These are phyloP conservation scores for Lacerta agilis DNA, from an alignment of 2,797 vertebrate species.

Conservation along the genomic window DNA sequence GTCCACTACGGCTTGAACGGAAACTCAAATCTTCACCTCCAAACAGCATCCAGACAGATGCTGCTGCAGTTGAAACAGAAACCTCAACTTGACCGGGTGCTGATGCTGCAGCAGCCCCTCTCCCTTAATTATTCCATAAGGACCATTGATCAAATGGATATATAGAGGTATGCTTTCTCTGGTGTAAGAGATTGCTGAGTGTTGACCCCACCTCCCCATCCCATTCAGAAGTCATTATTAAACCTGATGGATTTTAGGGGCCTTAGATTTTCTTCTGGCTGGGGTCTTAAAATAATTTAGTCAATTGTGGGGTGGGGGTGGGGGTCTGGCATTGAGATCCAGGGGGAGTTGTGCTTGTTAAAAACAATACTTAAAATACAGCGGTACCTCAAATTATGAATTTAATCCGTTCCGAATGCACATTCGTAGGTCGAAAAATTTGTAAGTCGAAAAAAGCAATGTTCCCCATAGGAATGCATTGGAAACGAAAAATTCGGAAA, in stretches of 20 bases:
- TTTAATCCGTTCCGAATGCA: no score
- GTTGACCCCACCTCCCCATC: neutral
- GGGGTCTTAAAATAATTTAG: neutral
- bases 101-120: neutral
- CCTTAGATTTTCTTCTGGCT: neutral
- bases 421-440: no score
- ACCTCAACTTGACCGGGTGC: neutral
- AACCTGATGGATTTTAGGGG: neutral
- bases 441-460: no score
- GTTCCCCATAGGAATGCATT: no score
- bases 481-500: no score
- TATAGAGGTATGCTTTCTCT: neutral
- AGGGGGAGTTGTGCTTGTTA: no score
- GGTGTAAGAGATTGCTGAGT: neutral
- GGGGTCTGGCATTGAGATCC: no score
- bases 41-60: no score
- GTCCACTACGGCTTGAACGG: neutral
- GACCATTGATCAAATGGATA: constrained; percentile 1
- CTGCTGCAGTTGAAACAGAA: neutral
- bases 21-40: neutral
- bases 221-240: neutral
- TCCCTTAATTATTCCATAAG: constrained; percentile 14
- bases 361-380: no score
- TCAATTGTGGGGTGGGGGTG: no score
- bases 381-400: no score